Conservation (phyloP, 2,888 invertebrate species). For the Agonopterix alstromeriana region DNA sequence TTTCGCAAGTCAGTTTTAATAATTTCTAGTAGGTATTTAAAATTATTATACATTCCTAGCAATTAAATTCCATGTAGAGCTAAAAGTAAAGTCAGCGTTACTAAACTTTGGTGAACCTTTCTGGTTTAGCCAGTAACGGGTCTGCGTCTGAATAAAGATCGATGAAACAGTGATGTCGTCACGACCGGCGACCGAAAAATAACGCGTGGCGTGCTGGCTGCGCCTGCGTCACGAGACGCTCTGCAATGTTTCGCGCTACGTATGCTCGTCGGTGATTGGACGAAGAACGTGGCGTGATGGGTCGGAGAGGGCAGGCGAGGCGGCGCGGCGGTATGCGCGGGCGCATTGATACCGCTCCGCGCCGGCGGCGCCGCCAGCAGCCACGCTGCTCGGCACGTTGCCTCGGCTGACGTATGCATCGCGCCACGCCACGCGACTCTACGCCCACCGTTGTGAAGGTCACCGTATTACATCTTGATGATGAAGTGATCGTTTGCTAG, state of each 20-base stretch:
- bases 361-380: slow-evolving; percentile 53
- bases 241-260: slow-evolving; percentile 37
- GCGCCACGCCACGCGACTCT: slow-evolving; percentile 31
- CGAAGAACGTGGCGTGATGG: slow-evolving; percentile 58
- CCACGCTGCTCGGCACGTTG: slow-evolving; percentile 30
- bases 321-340: slow-evolving; percentile 5
- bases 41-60: too few species aligned
- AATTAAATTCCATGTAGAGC: too few species aligned
- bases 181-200: slow-evolving; percentile 20
- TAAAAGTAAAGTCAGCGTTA: too few species aligned
- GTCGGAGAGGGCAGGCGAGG: slow-evolving; percentile 20
- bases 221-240: slow-evolving; percentile 29
- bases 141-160: too few species aligned
- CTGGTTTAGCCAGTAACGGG: too few species aligned
- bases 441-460: slow-evolving; percentile 18
- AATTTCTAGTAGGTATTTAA: too few species aligned
- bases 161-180: slow-evolving; percentile 16
- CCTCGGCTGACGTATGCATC: slow-evolving; percentile 12
- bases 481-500: neutral
- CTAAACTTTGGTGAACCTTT: too few species aligned
- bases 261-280: slow-evolving; percentile 50
- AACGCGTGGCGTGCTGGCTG: slow-evolving; percentile 1
- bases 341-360: slow-evolving; percentile 18
- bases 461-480: slow-evolving; percentile 16
- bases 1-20: too few species aligned